Conservation (phyloP, 2,113 vertebrate genomes). For the Sander lucioperca region DNA sequence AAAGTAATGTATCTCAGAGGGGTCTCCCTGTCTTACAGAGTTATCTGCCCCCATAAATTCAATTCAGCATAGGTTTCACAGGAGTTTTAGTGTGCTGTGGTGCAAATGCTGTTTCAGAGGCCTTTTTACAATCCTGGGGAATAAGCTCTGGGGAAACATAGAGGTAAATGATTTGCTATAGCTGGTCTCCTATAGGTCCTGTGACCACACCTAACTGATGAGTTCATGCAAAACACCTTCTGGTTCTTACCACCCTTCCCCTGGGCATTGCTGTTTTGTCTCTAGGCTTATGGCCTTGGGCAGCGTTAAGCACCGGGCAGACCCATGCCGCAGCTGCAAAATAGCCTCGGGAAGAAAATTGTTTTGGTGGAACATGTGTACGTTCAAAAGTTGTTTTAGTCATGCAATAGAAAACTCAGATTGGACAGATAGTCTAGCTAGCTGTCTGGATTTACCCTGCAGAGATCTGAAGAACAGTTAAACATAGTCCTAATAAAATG, state of each 20-base stretch:
- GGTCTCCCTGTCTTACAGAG: slow-evolving; percentile 19
- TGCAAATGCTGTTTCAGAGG: slow-evolving; percentile 5
- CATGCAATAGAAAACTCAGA: too few relatives aligned
- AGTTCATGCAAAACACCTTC: not conserved
- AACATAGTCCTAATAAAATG: too few relatives aligned
- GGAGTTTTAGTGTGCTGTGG: not conserved
- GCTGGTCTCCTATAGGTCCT: not conserved
- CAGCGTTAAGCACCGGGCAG: too few relatives aligned
- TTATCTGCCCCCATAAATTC: slow-evolving; percentile 27
- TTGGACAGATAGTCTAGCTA: too few relatives aligned
- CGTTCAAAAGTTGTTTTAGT: too few relatives aligned
- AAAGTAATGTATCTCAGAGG: slow-evolving; percentile 19
- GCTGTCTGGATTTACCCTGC: too few relatives aligned
- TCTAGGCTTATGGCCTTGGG: too few relatives aligned
- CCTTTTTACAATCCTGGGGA: not conserved
- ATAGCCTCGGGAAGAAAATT: too few relatives aligned
- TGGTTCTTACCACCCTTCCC: not conserved
- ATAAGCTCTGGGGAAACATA: not conserved
- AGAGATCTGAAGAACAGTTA: too few relatives aligned
- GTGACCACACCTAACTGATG: not conserved
- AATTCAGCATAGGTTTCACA: slow-evolving; percentile 1
- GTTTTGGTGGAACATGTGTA: too few relatives aligned
- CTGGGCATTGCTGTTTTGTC: not conserved
- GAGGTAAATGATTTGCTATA: not conserved
- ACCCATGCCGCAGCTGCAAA: too few relatives aligned